Evolutionary conservation across 1,140 invertebrate genomes (phyloP), one percentile per base, ranked within the genome.

Genomic region (Caenorhabditis latens): DNA sequence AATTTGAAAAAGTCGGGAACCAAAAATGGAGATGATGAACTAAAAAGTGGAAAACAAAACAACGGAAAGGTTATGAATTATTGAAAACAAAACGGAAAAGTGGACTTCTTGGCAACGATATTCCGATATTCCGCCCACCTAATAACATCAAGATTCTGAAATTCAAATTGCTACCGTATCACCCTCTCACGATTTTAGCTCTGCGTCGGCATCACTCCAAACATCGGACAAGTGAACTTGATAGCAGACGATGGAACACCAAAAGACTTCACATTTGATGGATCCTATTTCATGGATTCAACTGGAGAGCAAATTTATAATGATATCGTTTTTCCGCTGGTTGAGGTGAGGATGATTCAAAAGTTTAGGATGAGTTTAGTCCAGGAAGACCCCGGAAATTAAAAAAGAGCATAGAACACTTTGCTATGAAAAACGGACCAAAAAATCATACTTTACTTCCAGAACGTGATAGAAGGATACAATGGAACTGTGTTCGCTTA

Each of bases 211-310:
- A 96, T 96, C 93, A 95, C 96, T 86, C 86, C 92, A 16, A 91
- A 92, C 16, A 91, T 93, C 85, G 95, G 94, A 46, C 93, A 94
- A 82, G 95, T 95, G 91, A 93, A 93, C 48, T 94, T 95, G 21
- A 92, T 93, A 71, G 95, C 95, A 89, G 89, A 90, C 7, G 94
- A 94, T 50, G 94, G 94, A 3, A 94, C 95, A 6, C 94, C 95
- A 0, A 96, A 96, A 93, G 93, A 91, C 43, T 96, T 96, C 92
- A 95, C 95, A 4, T 95, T 96, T 92, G 95, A 96, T 92, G 95
- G 95, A 21, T 93, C 94, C 50, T 95, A 95, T 91, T 93, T 92
- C 88, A 93, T 92, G 42, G 94, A 95, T 88, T 94, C 94, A 7
- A 94, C 94, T 40, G 95, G 95, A 79, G 95, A 95, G 91, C 93